Base-by-base conservation (phyloP, 2,888 invertebrate genomes). In the Aphidius colemani region DNA sequence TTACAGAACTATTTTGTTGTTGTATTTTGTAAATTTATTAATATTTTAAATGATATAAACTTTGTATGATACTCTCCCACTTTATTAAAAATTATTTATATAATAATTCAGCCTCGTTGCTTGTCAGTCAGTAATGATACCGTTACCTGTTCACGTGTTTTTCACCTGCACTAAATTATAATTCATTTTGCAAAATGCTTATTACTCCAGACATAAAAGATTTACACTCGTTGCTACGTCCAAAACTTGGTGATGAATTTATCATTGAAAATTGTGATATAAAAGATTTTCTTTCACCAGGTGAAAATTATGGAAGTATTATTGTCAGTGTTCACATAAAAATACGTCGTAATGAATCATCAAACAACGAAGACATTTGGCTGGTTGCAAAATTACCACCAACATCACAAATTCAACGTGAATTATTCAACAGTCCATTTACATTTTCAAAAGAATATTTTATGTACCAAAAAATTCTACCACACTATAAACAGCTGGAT, bases 241-340 rank as follows among this genome's bases (percentile, higher is more conserved):
- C 69, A 11, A 69, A 61, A 10, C 63, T 79, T 5, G 75, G 70
- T 0, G 18, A 66, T 0, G 61, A 63, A 1, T 5, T 80, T 5
- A 55, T 68, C 7, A 72, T 80, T 8, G 65, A 72, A 5, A 69
- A 71, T 55, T 78, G 71, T 43, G 67, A 68, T 2, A 70, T 69
- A 1, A 59, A 67, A 11, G 56, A 61, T 4, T 51, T 80, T 8
- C 46, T 79, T 8, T 84, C 84, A 13, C 84, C 85, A 0, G 88
- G 88, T 1, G 88, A 88, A 71, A 88, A 88, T 73, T 88, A 88
- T 73, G 88, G 88, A 3, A 88, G 88, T 69, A 80, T 86, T 0
- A 88, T 88, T 79, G 71, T 88, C 0, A 82, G 83, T 1, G 74
- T 78, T 1, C 64, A 73, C 18, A 74, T 72, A 0, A 53, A 66